Evolutionary conservation across 1,140 invertebrate species (phyloP).

Genomic region (Arctopsyche grandis): DNA sequence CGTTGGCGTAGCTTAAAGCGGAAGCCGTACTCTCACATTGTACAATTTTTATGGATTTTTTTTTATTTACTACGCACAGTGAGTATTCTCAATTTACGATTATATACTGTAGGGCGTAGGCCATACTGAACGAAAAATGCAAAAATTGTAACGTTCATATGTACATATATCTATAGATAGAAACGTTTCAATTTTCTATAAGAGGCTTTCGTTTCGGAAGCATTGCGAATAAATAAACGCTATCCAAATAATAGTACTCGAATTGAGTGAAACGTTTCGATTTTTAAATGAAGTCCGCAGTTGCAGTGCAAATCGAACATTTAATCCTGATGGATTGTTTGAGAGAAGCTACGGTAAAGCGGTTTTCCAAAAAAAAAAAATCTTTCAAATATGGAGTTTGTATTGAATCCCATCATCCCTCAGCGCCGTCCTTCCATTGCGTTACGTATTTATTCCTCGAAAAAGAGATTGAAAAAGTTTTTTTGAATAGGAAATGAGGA

Average conservation of each 20-base stretch:
- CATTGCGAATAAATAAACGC: conserved; percentile 5
- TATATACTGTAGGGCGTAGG: not conserved
- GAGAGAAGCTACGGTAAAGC: not conserved
- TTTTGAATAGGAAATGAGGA: conserved; percentile 13
- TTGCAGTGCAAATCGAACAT: not conserved
- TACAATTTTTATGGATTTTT: not conserved
- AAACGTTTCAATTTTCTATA: not conserved
- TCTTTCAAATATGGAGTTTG: not conserved
- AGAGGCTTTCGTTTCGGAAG: not conserved
- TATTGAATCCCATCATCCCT: not conserved
- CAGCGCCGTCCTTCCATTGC: not conserved
- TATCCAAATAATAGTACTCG: not conserved
- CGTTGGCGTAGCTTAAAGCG: not conserved
- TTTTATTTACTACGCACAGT: too few species aligned
- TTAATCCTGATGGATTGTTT: conserved; percentile 17
- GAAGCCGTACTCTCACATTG: not conserved
- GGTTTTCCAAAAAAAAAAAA: not conserved
- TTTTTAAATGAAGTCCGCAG: conserved; percentile 6
- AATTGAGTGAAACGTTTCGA: not conserved
- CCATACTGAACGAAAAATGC: not conserved
- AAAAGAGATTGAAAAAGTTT: conserved; percentile 2
- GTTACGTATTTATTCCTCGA: not conserved
- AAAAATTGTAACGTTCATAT: not conserved
- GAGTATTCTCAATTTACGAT: not conserved
- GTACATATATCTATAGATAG: too few species aligned